Conservation (phyloP, 2,113 vertebrate genomes). For the Leptodactylus fuscus region DNA sequence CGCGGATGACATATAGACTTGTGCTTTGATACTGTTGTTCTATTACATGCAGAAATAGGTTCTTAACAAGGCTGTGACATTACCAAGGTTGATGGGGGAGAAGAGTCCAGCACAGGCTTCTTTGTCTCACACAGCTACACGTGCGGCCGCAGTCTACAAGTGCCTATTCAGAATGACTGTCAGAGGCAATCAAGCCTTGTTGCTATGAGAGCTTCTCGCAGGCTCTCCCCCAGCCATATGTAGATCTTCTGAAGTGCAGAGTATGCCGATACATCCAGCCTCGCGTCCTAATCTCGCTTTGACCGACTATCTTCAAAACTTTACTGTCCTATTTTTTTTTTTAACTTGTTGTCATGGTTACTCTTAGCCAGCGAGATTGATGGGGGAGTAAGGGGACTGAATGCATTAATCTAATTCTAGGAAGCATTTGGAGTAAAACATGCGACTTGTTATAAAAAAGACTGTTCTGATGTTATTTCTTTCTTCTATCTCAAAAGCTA, state of each 20-base stretch:
- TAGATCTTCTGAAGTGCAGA: constrained; percentile 56
- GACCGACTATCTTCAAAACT: constrained; percentile 52
- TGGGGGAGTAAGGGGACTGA: constrained; percentile 29
- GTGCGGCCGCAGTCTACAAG: constrained; percentile 29
- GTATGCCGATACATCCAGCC: constrained; percentile 52
- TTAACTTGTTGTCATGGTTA: constrained; percentile 55
- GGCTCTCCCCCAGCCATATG: constrained; percentile 47
- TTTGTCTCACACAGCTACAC: constrained; percentile 30
- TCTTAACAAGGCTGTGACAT: constrained; percentile 35
- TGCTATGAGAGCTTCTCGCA: constrained; percentile 32
- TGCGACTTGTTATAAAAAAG: background rate
- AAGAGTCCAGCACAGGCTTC: constrained; percentile 35
- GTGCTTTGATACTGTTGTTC: background rate
- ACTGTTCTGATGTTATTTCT: background rate
- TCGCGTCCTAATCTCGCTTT: constrained; percentile 46
- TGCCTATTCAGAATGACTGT: constrained; percentile 58
- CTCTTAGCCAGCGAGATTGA: constrained; percentile 46
- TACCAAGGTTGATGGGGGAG: constrained; percentile 32
- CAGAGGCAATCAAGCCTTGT: constrained; percentile 49
- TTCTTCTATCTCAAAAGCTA: background rate
- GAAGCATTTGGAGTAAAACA: background rate
- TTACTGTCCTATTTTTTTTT: constrained; percentile 56
- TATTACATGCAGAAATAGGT: background rate
- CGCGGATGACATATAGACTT: background rate
- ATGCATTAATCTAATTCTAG: background rate